phyloP scores from a whole-genome alignment of 1,140 invertebrate species.

The Acromyrmex charruanus region DNA sequence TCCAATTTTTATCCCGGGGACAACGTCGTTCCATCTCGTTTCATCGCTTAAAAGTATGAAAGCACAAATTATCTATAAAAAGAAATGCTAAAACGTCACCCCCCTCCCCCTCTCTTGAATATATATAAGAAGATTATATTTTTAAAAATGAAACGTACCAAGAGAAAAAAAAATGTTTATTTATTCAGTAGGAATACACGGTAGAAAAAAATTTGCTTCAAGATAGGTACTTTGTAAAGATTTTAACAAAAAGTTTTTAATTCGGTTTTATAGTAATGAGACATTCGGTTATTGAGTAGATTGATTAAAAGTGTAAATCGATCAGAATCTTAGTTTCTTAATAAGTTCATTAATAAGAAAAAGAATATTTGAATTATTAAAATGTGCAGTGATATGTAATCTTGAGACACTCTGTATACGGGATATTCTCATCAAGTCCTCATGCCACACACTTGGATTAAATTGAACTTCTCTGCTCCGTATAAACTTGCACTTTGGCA shows the following conservation, averaged over 20 bases:
- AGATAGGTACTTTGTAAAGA: not conserved
- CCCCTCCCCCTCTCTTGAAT: no score
- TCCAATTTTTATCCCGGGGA: not conserved
- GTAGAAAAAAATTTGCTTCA: not conserved
- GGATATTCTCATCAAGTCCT: constrained; percentile 32
- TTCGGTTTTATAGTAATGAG: not conserved
- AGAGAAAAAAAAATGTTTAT: not conserved
- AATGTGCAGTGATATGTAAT: not conserved
- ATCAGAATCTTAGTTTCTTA: not conserved
- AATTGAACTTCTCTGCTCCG: constrained; percentile 47
- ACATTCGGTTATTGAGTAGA: not conserved
- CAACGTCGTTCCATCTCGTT: not conserved
- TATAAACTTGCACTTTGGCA: constrained; percentile 29
- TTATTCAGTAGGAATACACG: not conserved
- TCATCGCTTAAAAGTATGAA: not conserved
- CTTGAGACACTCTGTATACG: constrained; percentile 30
- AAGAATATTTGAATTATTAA: not conserved
- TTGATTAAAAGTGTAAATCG: not conserved
- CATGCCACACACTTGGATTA: constrained; percentile 35
- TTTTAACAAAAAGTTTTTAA: not conserved
- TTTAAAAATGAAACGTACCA: no score
- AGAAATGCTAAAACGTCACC: not conserved
- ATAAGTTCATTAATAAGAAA: not conserved
- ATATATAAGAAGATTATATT: not conserved
- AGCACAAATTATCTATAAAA: not conserved